Evolutionary conservation across 2,888 invertebrate genomes (phyloP), one percentile per base, ranked within the genome.

Genomic region (Xylota segnis): DNA sequence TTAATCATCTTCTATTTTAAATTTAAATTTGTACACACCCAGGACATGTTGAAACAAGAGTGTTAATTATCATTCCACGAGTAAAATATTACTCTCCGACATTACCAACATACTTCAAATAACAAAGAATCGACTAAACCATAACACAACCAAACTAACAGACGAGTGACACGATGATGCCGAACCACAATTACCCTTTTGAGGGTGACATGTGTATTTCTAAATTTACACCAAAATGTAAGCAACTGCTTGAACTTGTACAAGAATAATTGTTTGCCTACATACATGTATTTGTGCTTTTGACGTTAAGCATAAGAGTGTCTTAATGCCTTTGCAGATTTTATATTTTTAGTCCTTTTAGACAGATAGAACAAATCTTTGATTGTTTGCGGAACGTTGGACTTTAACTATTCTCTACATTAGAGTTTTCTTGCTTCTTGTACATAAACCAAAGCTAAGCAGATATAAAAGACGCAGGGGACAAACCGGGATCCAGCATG

Each of bases 11-110:
- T 14, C 43, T n/a, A 10, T 78, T 78, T 71, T 18, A 56, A 78
- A 61, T 72, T 72, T 56, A 63, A 78, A 78, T 65, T 65, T 72
- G 34, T 43, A 29, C 54, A 63, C 72, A 78, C 45, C 58, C 47
- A 27, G 6, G 63, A 18, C 27, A 58, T 78, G 72, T 65, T 72
- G 47, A 16, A 72, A 78, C 72, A 78, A 78, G 78, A 72, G 78
- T 72, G 78, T 78, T 78, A 78, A 78, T 79, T 66, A 65, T 65
- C 56, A 50, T 74, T 79, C 58, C 79, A 65, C 50, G 65, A 50
- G 58, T 59, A 50, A 40, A 54, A 72, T 37, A 66, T 79, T 74
- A 37, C 47, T 23, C 54, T 75, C 54, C 40, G 68, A 70, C 81
- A 66, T 66, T 61, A 52, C 52, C 45, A 61, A 54, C 54, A 76